Percentiles rank a stretch among this genome's conserved stretches.
These are phyloP conservation scores for Achroia grisella DNA, from an alignment of 1,140 invertebrate species.

Conservation along the genomic window DNA sequence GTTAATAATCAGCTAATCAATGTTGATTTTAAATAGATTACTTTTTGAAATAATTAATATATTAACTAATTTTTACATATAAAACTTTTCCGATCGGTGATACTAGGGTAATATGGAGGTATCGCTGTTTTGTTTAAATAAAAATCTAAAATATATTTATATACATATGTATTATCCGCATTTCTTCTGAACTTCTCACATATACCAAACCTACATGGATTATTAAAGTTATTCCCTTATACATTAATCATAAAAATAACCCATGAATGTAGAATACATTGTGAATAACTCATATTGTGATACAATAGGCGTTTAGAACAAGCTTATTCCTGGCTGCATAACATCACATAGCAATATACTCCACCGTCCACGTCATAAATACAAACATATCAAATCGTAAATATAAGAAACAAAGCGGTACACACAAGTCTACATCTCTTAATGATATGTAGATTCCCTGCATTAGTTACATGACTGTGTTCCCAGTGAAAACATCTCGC, in stretches of 20 bases:
- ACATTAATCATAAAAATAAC: conserved; percentile 1
- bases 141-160: too few relatives aligned
- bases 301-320: conserved; percentile 61
- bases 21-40: too few relatives aligned
- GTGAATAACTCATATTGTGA: conserved; percentile 20
- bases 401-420: conserved; percentile 69
- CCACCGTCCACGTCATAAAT: conserved; percentile 58
- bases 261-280: conserved; percentile 1
- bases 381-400: conserved; percentile 54
- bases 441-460: conserved; percentile 73
- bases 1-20: too few relatives aligned
- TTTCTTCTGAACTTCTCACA: too few relatives aligned
- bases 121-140: too few relatives aligned
- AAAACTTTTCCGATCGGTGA: too few relatives aligned
- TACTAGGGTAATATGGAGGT: too few relatives aligned
- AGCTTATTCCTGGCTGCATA: conserved; percentile 33
- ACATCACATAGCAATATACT: conserved; percentile 43
- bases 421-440: conserved; percentile 70
- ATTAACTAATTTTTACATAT: too few relatives aligned
- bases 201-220: too few relatives aligned
- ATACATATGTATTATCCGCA: too few relatives aligned
- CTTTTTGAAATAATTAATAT: too few relatives aligned
- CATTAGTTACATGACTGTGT: conserved; percentile 72
- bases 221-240: too few relatives aligned
- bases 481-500: conserved; percentile 68